A percentile compares a stretch with the other conserved stretches of the same genome.
Evolutionary conservation across 2,888 invertebrate genomes (phyloP).

Genomic region (Rhamnusium bicolor): DNA sequence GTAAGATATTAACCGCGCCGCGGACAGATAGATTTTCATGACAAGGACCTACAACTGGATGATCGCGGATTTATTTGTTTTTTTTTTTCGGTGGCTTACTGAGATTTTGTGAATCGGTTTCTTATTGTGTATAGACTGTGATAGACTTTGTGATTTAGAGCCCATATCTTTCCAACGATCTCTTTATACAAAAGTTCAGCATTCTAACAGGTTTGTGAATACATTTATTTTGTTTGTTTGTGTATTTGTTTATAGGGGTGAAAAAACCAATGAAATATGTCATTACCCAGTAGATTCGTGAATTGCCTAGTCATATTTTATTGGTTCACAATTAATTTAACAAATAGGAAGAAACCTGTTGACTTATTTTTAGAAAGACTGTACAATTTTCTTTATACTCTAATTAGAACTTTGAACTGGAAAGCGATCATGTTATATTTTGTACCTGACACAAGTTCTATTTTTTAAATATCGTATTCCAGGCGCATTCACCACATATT

Average conservation of each 20-base stretch:
- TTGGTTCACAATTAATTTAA: no score
- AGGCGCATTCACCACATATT: slow-evolving; percentile 22
- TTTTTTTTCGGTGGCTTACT: slow-evolving; percentile 39
- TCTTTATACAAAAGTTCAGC: slow-evolving; percentile 20
- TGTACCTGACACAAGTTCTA: no score
- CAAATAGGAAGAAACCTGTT: no score
- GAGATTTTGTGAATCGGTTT: slow-evolving; percentile 48
- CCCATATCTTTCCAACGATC: slow-evolving; percentile 13
- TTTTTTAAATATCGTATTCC: not conserved
- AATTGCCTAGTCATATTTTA: no score
- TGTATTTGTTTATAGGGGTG: no score
- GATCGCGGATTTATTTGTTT: slow-evolving; percentile 57
- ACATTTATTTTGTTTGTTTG: not conserved
- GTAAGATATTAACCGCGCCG: slow-evolving; percentile 66
- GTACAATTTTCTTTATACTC: no score
- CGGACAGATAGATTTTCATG: slow-evolving; percentile 60
- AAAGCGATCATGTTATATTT: no score
- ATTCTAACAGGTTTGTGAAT: slow-evolving; percentile 47
- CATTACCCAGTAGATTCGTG: no score
- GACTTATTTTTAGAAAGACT: no score
- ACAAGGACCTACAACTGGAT: slow-evolving; percentile 59
- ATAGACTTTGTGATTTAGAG: slow-evolving; percentile 52
- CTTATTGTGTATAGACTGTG: slow-evolving; percentile 55
- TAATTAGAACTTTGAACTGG: no score
- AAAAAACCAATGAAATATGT: no score